Conservation (phyloP, 2,113 vertebrate genomes). For the Leucopternis melanops region DNA sequence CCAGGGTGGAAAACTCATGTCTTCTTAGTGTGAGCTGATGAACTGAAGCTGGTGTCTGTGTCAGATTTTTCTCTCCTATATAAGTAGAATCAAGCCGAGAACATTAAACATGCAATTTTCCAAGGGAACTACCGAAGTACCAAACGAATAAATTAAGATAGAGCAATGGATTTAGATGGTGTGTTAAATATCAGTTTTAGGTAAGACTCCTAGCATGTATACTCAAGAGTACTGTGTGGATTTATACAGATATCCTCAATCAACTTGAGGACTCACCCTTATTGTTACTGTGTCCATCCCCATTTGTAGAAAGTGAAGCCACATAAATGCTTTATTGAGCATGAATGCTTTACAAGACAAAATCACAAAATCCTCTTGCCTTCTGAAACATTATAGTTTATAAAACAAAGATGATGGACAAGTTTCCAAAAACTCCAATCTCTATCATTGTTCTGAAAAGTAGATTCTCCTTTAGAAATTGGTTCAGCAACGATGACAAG, state of each 20-base stretch:
- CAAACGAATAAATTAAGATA: background rate
- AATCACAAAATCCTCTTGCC: background rate
- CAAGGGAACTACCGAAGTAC: background rate
- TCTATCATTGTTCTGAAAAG: background rate
- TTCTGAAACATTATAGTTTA: background rate
- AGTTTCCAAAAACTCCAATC: background rate
- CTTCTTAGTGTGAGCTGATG: background rate
- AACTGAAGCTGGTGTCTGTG: background rate
- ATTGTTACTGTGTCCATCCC: background rate
- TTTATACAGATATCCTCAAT: background rate
- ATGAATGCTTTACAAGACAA: background rate
- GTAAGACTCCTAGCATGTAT: background rate
- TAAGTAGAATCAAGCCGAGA: background rate
- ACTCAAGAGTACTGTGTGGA: background rate
- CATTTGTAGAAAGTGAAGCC: background rate
- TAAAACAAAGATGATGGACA: background rate
- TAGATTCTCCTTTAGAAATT: background rate
- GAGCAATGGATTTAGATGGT: background rate
- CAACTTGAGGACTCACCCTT: background rate
- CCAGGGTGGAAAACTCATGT: constrained; percentile 12
- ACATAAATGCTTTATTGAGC: background rate
- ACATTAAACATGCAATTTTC: background rate
- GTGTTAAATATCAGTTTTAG: background rate
- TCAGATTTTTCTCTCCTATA: background rate
- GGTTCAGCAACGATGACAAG: background rate